These are phyloP conservation scores for Elanus axillaris DNA, from an alignment of 2,113 vertebrate species.

Conservation along the genomic window DNA sequence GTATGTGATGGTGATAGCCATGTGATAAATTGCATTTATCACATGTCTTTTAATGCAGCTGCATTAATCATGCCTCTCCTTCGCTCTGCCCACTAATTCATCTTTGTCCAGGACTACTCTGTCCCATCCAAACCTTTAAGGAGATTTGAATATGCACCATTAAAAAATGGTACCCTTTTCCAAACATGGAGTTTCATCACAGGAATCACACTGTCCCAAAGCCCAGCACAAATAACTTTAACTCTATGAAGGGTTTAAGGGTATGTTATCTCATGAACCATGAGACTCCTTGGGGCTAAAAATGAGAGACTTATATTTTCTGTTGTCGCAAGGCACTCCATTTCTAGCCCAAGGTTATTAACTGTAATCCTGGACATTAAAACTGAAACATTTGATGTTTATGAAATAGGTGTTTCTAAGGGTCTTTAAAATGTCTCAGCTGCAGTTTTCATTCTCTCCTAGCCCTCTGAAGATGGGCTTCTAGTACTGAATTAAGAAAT, in stretches of 20 bases:
- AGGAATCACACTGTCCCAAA: neutral
- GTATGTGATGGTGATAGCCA: conserved; percentile 3
- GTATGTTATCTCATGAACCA: neutral
- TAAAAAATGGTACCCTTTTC: neutral
- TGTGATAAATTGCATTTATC: conserved; percentile 58
- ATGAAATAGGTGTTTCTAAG: neutral
- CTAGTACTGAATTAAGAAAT: neutral
- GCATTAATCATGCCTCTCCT: conserved; percentile 41
- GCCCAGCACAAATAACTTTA: neutral
- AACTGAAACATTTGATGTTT: conserved; percentile 6
- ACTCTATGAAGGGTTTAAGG: neutral
- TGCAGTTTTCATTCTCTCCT: neutral
- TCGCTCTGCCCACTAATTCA: neutral
- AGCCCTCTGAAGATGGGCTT: neutral
- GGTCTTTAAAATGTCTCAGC: neutral
- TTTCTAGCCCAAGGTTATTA: neutral
- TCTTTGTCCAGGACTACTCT: conserved; percentile 20
- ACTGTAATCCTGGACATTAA: neutral
- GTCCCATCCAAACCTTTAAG: neutral
- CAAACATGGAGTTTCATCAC: neutral
- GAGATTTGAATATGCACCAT: neutral
- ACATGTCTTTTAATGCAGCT: conserved; percentile 5
- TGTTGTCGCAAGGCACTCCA: neutral
- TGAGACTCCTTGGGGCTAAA: neutral
- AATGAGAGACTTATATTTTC: neutral